These are phyloP conservation scores for Crypturellus tataupa DNA, from an alignment of 2,797 vertebrate genomes.

Conservation along the genomic window DNA sequence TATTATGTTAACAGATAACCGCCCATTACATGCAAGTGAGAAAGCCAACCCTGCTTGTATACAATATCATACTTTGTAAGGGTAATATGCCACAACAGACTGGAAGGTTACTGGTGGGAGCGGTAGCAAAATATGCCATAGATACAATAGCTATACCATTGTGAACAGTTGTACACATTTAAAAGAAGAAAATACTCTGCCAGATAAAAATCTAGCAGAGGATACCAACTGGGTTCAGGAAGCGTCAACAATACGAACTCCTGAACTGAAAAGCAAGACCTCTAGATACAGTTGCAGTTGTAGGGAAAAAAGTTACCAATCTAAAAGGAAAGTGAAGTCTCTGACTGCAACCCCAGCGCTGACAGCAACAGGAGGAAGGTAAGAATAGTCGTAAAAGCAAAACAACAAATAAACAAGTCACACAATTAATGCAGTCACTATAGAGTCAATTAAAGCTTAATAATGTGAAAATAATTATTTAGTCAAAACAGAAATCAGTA, in stretches of 20 bases:
- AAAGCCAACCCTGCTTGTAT: neutral
- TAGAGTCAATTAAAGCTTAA: neutral
- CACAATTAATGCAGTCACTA: neutral
- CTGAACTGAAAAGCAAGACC: neutral
- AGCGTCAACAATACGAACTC: neutral
- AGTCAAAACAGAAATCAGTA: neutral
- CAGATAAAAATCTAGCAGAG: neutral
- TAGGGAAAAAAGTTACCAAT: too few species aligned
- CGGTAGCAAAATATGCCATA: neutral
- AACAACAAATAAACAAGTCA: too few species aligned
- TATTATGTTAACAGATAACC: neutral
- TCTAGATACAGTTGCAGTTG: too few species aligned
- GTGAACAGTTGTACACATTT: neutral
- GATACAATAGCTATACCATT: neutral
- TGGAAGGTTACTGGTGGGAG: neutral
- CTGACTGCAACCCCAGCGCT: neutral
- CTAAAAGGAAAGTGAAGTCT: neutral
- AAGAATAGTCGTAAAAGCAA: neutral
- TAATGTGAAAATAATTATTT: neutral
- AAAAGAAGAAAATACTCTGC: neutral
- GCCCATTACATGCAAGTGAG: neutral
- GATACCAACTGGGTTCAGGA: neutral
- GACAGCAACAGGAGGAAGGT: accelerated
- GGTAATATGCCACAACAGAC: neutral
- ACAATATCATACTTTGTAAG: neutral